A percentile compares a stretch with the other conserved stretches of the same genome.
Conservation (phyloP, 2,797 vertebrate species). For the Chrysocyon brachyurus region DNA sequence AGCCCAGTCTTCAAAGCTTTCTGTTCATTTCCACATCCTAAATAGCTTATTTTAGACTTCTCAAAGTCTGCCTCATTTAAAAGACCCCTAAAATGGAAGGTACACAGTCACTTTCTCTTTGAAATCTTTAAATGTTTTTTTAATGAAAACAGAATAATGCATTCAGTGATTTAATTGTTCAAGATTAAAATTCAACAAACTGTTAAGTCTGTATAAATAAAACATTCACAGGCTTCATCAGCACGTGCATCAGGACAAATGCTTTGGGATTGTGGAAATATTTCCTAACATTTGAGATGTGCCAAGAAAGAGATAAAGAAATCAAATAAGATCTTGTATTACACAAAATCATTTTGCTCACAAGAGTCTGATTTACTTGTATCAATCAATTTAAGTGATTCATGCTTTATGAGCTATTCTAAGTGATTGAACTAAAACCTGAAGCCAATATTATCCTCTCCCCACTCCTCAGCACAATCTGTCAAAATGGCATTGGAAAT, state of each 20-base stretch:
- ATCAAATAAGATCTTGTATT: conserved; percentile 66
- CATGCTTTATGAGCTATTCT: conserved; percentile 69
- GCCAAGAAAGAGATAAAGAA: conserved; percentile 71
- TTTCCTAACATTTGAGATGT: conserved; percentile 65
- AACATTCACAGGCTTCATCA: conserved; percentile 49
- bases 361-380: conserved; percentile 67
- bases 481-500: conserved; percentile 68
- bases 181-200: conserved; percentile 69
- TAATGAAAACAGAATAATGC: conserved; percentile 66
- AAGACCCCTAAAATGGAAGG: conserved; percentile 47
- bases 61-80: conserved; percentile 7
- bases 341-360: conserved; percentile 46
- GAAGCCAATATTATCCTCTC: conserved; percentile 34
- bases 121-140: conserved; percentile 69
- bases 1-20: background rate
- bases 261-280: conserved; percentile 54
- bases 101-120: conserved; percentile 54
- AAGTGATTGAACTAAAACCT: conserved; percentile 69
- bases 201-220: conserved; percentile 59
- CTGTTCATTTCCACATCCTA: conserved; percentile 19
- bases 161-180: conserved; percentile 71
- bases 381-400: conserved; percentile 72
- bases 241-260: background rate
- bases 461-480: conserved; percentile 50
- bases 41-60: conserved; percentile 27